phyloP scores from a whole-genome alignment of 2,113 vertebrate species.

The Sapajus apella region DNA sequence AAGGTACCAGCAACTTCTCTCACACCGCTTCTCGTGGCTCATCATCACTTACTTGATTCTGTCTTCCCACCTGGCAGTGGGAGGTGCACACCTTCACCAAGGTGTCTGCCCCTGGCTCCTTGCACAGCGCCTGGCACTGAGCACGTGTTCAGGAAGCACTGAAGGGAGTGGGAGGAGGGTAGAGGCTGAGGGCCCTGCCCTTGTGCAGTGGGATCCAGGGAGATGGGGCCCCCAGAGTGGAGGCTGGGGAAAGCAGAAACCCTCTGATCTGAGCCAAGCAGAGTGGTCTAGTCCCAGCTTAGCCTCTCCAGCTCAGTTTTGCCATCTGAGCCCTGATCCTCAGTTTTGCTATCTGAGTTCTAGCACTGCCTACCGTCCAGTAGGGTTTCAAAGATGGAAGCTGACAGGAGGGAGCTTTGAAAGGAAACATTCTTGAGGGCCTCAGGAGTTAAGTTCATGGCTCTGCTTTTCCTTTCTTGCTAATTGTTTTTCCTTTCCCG shows the following conservation, averaged over 20 bases:
- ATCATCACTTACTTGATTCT: too few species aligned
- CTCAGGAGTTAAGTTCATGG: neutral
- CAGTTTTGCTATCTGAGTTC: neutral
- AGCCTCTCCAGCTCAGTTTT: neutral
- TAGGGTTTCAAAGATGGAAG: rapidly evolving
- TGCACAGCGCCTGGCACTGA: neutral
- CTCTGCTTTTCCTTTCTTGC: neutral
- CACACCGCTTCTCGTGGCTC: neutral
- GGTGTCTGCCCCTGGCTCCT: rapidly evolving
- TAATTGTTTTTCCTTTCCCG: neutral
- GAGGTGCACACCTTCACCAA: rapidly evolving
- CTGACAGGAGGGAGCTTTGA: neutral
- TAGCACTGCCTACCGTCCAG: neutral
- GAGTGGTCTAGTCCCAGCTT: neutral
- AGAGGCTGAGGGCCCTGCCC: neutral
- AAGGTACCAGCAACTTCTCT: neutral
- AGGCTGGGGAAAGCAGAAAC: neutral
- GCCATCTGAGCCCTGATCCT: neutral
- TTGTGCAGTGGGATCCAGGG: neutral
- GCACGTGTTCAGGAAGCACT: neutral
- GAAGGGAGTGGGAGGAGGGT: neutral
- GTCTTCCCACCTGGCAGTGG: neutral
- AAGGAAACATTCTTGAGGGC: neutral
- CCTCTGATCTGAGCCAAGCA: neutral
- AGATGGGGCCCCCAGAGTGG: rapidly evolving